Evolutionary conservation across 1,140 invertebrate genomes (phyloP), one percentile per base, ranked within the genome.

Genomic region (Solenopsis fugax): DNA sequence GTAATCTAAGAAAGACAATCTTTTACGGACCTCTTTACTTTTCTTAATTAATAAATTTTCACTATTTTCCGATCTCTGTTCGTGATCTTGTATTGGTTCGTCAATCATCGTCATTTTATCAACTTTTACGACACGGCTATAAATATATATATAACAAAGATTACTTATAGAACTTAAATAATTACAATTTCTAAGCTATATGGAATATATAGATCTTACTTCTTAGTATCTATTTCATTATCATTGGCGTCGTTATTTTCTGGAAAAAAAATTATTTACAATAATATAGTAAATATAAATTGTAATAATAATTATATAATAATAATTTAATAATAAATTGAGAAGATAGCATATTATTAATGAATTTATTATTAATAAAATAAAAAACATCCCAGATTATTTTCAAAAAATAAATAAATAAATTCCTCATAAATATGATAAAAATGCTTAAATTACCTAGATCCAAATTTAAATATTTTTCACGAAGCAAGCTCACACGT

Each of bases 1-100:
- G 10, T n/a, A 3, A 56, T 76, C 52, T 1, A 64, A 62, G 50
- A 89, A 89, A 72, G 48, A 78, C 48, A 89, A 77, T 82, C 24
- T 86, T 58, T 89, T 89, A 82, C 88, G 71, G 75, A 89, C 52
- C 16, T 58, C 71, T n/a, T 58, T 86, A 1, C 29, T 88, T 60
- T 12, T 65, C 48, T 76, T 77, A 45, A 50, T 21, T 5, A 34
- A 84, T 16, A 12, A 50, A 62, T 45, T 41, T 56, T 54, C 77
- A 54, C 0, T 41, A 21, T 16, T 48, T 60, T 60, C 10, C 1
- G 18, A 21, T 45, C 4, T 45, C 10, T 81, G 7, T 60, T 82
- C 52, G 0, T 16, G 16, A 34, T 60, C 41, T 34, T 4, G 24
- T 48, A 37, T 12, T 60, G 29, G 3, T 48, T 60, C n/a, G 6